A percentile compares a stretch with the other conserved stretches of the same genome.
These are phyloP conservation scores for Celastrina argiolus DNA, from an alignment of 2,888 invertebrate species.

Conservation along the genomic window DNA sequence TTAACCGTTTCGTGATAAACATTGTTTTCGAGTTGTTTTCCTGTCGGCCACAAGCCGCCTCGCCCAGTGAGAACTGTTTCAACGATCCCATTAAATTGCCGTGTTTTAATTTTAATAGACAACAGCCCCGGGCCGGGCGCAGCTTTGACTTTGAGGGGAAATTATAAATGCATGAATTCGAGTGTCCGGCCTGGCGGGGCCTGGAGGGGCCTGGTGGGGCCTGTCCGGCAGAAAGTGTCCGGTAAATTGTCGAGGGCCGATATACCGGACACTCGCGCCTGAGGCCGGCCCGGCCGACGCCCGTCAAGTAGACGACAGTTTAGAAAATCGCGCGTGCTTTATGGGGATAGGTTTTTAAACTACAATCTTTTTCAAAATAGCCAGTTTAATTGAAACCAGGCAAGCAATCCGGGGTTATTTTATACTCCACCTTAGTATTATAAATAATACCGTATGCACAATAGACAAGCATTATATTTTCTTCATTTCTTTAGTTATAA, in stretches of 20 bases:
- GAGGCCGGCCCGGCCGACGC: not conserved
- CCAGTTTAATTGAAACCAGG: too few relatives aligned
- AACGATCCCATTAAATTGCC: not conserved
- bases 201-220: too few relatives aligned
- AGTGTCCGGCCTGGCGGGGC: too few relatives aligned
- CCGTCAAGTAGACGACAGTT: not conserved
- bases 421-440: too few relatives aligned
- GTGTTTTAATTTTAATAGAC: not conserved
- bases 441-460: too few relatives aligned
- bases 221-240: not conserved
- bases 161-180: not conserved
- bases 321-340: not conserved
- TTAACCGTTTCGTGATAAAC: not conserved
- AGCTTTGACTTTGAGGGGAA: not conserved
- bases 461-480: too few relatives aligned
- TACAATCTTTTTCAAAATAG: too few relatives aligned
- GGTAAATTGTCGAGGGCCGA: not conserved
- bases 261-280: not conserved
- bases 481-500: too few relatives aligned
- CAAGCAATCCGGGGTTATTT: too few relatives aligned
- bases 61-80: not conserved
- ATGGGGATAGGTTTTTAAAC: too few relatives aligned
- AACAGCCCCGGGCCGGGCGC: constrained; percentile 1
- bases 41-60: not conserved
- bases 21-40: not conserved